Base-by-base conservation (phyloP, 2,888 invertebrate genomes). In the Troglohyphantes excavatus region DNA sequence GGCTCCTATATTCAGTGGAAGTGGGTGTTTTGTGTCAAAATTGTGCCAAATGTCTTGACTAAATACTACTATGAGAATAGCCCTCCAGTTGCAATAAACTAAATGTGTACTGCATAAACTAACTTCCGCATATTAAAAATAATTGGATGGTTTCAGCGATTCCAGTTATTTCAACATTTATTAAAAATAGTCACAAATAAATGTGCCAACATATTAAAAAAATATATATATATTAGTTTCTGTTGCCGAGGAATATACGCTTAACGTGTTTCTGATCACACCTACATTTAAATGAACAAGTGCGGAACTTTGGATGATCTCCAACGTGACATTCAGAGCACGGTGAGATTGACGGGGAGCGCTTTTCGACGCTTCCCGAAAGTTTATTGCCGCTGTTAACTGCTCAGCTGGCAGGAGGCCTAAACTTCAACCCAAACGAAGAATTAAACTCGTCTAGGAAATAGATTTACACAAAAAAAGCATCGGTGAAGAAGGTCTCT, bases 301-400 rank as follows among this genome's bases (percentile, higher is more conserved):
- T 9, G 5, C 53, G 53, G 53, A 39, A 39, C 39, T 39, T 53
- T 53, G 53, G 53, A 5, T 5, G 5, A 5, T 53, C n/a, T 53
- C 53, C 53, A 53, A 13, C 13, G n/a, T 13, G 39, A 7, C 39
- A 39, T 39, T 39, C 39, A 53, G 53, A 53, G 5, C 53, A 5
- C 13, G 17, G 13, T n/a, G n/a, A 7, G n/a, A 5, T 13, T 53
- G 53, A 17, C 53, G n/a, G 13, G n/a, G 5, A 17, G 13, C n/a
- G 9, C 17, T n/a, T 53, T 53, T 53, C 17, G 5, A 5, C 53
- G n/a, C 53, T 53, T 53, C 2, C 53, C n/a, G 13, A 53, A 53
- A 53, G n/a, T 53, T 53, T 53, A 53, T 53, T 53, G 53, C n/a
- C 53, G 53, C 53, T 53, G 53, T 53, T 53, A 53, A 53, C 53